These are phyloP conservation scores for Rhombomys opimus DNA, from an alignment of 2,113 vertebrate genomes.

Conservation along the genomic window DNA sequence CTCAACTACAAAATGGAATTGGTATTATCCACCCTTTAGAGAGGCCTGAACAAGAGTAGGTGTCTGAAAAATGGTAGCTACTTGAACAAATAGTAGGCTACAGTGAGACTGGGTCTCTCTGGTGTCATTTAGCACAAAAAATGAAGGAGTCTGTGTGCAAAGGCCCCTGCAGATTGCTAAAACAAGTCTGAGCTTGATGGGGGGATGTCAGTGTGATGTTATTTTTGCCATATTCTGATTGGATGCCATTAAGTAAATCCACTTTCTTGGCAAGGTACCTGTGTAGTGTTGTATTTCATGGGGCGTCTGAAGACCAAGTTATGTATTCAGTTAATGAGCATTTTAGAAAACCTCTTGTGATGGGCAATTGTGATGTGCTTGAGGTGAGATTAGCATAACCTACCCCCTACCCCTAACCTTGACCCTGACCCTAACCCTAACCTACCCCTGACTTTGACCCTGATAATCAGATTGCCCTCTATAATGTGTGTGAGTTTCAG, in stretches of 20 bases:
- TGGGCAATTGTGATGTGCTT: constrained; percentile 19
- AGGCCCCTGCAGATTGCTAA: neutral
- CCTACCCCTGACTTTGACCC: neutral
- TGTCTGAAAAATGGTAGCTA: neutral
- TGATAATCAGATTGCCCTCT: neutral
- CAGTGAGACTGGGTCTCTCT: neutral
- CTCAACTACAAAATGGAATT: neutral
- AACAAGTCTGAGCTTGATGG: neutral
- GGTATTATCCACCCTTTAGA: neutral
- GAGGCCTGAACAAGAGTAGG: neutral
- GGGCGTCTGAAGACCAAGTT: neutral
- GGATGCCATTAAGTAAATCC: neutral
- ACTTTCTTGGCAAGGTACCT: neutral
- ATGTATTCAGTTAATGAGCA: neutral
- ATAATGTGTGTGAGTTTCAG: neutral
- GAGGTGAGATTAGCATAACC: neutral
- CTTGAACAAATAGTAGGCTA: neutral
- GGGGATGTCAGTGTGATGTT: neutral
- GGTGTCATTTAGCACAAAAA: neutral
- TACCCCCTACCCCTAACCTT: neutral
- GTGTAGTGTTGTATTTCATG: neutral
- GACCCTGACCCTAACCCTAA: neutral
- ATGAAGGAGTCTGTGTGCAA: neutral
- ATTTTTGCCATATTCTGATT: neutral
- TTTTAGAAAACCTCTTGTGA: neutral